A percentile compares a stretch with the other conserved stretches of the same genome.
Conservation (phyloP, 2,113 vertebrate species). For the Nerophis ophidion region DNA sequence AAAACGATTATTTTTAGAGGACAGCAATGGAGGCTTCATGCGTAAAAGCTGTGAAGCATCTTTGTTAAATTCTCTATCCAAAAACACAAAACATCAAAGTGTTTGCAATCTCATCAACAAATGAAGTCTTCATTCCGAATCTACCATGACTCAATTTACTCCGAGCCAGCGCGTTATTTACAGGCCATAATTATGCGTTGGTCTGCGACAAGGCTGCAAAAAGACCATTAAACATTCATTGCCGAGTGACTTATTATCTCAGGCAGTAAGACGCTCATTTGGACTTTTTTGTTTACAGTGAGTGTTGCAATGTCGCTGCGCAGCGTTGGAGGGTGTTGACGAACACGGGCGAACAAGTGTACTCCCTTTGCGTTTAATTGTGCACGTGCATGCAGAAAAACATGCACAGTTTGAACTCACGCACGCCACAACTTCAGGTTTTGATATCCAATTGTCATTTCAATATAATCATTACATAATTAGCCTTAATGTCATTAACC, state of each 20-base stretch:
- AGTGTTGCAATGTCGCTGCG: slow-evolving; percentile 34
- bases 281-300: slow-evolving; percentile 41
- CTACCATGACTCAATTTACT: slow-evolving; percentile 30
- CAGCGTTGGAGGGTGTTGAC: slow-evolving; percentile 31
- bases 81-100: slow-evolving; percentile 7
- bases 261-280: slow-evolving; percentile 43
- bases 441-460: not conserved
- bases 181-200: slow-evolving; percentile 52
- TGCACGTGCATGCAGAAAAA: slow-evolving; percentile 5
- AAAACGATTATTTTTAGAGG: not conserved
- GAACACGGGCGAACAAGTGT: slow-evolving; percentile 31
- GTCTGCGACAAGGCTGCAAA: slow-evolving; percentile 48
- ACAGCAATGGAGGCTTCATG: not conserved
- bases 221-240: slow-evolving; percentile 55
- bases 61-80: slow-evolving; percentile 1
- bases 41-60: not conserved
- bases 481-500: no score
- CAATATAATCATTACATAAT: no score
- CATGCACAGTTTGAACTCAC: slow-evolving; percentile 3
- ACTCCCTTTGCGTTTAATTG: slow-evolving; percentile 25
- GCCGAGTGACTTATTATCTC: slow-evolving; percentile 44
- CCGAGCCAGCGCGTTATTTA: slow-evolving; percentile 35
- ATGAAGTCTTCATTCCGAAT: slow-evolving; percentile 15
- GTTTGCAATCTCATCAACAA: slow-evolving; percentile 21
- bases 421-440: not conserved